These are phyloP conservation scores for Amphiprion clarkii DNA, from an alignment of 2,797 vertebrate genomes.

Conservation along the genomic window DNA sequence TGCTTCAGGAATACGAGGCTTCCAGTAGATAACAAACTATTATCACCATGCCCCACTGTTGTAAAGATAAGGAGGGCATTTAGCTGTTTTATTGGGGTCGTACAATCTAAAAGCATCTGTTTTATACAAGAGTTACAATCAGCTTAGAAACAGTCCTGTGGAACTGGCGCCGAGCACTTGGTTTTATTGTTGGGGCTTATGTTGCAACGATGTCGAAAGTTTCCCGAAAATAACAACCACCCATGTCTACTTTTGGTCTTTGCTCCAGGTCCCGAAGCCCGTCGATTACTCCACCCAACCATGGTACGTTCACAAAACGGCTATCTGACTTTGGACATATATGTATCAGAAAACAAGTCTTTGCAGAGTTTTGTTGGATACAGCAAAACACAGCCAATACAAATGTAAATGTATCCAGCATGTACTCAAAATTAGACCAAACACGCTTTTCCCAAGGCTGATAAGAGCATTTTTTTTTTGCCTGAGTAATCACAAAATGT, in stretches of 20 bases:
- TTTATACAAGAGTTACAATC: slow-evolving; percentile 24
- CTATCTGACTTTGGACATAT: background rate
- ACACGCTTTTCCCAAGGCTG: background rate
- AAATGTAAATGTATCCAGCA: background rate
- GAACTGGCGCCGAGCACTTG: background rate
- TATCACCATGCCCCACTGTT: slow-evolving; percentile 45
- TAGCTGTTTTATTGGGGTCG: slow-evolving; percentile 60
- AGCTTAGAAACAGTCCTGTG: background rate
- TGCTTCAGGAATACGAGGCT: slow-evolving; percentile 30
- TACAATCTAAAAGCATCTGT: slow-evolving; percentile 49
- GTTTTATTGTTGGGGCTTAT: slow-evolving; percentile 25
- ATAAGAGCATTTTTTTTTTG: background rate
- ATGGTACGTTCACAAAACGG: slow-evolving; percentile 87
- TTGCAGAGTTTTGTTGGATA: background rate
- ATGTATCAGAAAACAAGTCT: no score
- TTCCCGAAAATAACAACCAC: slow-evolving; percentile 38
- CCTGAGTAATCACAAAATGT: background rate
- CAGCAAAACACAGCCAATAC: background rate
- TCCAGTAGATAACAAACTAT: slow-evolving; percentile 50
- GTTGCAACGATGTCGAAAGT: background rate
- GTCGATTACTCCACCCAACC: slow-evolving; percentile 94
- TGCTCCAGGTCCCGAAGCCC: slow-evolving; percentile 92
- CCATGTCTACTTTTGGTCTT: slow-evolving; percentile 50
- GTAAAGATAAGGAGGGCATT: slow-evolving; percentile 70
- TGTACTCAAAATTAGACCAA: background rate